Evolutionary conservation across 2,888 invertebrate genomes (phyloP).

Genomic region (Leptogaster cylindrica): DNA sequence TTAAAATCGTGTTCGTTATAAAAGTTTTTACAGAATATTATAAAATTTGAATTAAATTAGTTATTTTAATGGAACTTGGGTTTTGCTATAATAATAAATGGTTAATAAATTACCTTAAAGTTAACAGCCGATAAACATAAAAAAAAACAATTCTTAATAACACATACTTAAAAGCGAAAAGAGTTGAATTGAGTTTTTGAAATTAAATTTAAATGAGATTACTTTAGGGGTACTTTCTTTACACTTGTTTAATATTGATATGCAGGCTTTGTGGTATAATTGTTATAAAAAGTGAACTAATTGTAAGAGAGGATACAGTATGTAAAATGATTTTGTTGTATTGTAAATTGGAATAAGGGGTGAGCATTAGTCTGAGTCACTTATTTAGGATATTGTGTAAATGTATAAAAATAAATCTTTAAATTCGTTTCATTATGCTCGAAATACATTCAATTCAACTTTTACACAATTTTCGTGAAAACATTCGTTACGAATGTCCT

Average conservation of each 20-base stretch:
- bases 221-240: no score
- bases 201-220: background rate
- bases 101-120: constrained; percentile 30
- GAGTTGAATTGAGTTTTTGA: constrained; percentile 9
- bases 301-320: background rate
- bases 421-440: constrained; percentile 33
- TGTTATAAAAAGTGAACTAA: no score
- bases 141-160: background rate
- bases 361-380: constrained; percentile 14
- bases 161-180: background rate
- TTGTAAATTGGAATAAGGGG: constrained; percentile 12
- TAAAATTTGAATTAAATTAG: constrained; percentile 30
- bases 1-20: constrained; percentile 34
- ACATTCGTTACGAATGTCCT: constrained; percentile 14
- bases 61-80: constrained; percentile 26
- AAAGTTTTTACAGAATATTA: constrained; percentile 27
- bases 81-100: constrained; percentile 27
- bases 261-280: constrained; percentile 1
- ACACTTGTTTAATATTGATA: constrained; percentile 8
- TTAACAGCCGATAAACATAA: constrained; percentile 3
- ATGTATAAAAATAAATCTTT: constrained; percentile 39
- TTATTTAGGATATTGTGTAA: constrained; percentile 11
- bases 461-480: constrained; percentile 32
- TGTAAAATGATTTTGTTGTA: constrained; percentile 2
- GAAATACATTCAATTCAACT: no score